Evolutionary conservation across 2,888 invertebrate species (phyloP).

Genomic region (Mechanitis messenoides): DNA sequence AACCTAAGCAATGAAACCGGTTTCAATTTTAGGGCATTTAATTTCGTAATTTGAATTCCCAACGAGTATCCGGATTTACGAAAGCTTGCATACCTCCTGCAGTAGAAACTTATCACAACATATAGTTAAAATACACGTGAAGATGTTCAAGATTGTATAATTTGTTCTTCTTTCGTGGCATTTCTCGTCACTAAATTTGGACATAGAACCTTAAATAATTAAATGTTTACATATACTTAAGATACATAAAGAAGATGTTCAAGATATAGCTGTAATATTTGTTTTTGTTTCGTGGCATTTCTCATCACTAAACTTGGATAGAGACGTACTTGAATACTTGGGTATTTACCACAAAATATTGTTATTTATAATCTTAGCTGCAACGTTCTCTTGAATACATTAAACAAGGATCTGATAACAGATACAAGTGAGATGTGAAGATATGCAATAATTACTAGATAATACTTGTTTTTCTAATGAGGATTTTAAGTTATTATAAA

Average conservation of each 20-base stretch:
- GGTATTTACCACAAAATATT: too few species aligned
- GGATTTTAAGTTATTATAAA: too few species aligned
- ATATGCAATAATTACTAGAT: not conserved
- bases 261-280: too few species aligned
- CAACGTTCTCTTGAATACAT: not conserved
- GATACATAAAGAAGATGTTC: too few species aligned
- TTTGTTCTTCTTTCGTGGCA: too few species aligned
- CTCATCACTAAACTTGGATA: too few species aligned
- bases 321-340: too few species aligned
- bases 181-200: too few species aligned
- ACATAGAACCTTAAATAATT: too few species aligned
- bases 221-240: too few species aligned
- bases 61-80: slow-evolving; percentile 2
- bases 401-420: not conserved
- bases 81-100: not conserved
- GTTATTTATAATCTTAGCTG: not conserved
- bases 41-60: slow-evolving; percentile 6
- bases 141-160: too few species aligned
- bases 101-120: not conserved
- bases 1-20: slow-evolving; percentile 5
- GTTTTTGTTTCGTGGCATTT: too few species aligned
- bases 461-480: not conserved
- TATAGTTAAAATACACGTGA: not conserved
- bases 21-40: slow-evolving; percentile 5
- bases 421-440: not conserved